Conservation (phyloP, 2,113 vertebrate species). For the Paramormyrops kingsleyae region DNA sequence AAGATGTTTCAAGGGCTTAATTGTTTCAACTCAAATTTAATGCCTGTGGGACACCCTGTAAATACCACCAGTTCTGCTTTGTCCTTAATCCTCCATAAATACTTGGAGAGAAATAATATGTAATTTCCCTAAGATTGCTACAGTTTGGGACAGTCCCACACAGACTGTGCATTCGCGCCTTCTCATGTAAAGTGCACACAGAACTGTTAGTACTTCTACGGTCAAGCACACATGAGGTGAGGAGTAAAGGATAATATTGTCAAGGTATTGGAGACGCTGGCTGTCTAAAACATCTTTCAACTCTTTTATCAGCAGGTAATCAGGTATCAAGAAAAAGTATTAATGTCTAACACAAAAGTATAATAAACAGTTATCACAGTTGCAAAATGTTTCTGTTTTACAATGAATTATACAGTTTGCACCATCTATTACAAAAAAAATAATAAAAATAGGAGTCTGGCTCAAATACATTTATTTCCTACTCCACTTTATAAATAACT, state of each 20-base stretch:
- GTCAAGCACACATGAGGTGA: neutral
- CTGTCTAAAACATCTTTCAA: neutral
- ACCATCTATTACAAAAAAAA: too few relatives aligned
- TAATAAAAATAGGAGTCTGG: too few relatives aligned
- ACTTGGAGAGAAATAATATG: neutral
- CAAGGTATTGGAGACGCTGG: neutral
- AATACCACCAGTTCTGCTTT: neutral
- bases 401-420: too few relatives aligned
- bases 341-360: too few relatives aligned
- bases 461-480: too few relatives aligned
- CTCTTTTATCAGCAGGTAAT: neutral
- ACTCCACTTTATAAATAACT: neutral
- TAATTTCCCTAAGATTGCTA: neutral
- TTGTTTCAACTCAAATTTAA: neutral
- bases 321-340: too few relatives aligned
- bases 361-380: too few relatives aligned
- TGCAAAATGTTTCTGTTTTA: too few relatives aligned
- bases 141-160: neutral
- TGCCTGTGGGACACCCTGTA: neutral
- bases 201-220: neutral
- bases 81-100: neutral
- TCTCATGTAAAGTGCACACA: neutral
- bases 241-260: neutral
- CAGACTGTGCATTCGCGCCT: neutral
- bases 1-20: neutral